Conservation (phyloP, 2,113 vertebrate genomes). For the Cyprinodon variegatus region DNA sequence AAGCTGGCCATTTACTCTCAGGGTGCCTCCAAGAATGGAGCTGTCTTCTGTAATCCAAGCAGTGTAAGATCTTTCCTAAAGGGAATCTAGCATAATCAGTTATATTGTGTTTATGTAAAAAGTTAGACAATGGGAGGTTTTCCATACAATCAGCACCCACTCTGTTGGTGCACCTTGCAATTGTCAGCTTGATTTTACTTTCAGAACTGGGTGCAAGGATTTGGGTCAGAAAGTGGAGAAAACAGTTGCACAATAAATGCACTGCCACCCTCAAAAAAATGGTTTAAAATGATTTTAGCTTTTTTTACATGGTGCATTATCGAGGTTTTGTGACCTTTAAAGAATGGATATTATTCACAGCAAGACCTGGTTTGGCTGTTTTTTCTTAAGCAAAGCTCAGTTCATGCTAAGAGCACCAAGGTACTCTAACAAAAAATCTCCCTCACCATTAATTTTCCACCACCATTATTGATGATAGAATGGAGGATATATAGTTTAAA, state of each 20-base stretch:
- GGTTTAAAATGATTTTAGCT: neutral
- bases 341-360: neutral
- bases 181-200: neutral
- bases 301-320: neutral
- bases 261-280: neutral
- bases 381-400: too few relatives aligned
- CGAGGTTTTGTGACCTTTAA: neutral
- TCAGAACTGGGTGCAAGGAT: neutral
- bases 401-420: too few relatives aligned
- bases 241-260: neutral
- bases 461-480: too few relatives aligned
- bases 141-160: neutral
- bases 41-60: neutral
- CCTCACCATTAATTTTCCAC: too few relatives aligned
- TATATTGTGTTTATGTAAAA: neutral
- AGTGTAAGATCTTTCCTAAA: neutral
- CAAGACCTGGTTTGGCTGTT: too few relatives aligned
- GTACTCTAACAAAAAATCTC: too few relatives aligned
- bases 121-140: neutral
- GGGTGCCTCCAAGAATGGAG: slow-evolving; percentile 3
- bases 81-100: neutral
- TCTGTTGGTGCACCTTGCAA: neutral
- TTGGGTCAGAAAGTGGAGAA: neutral
- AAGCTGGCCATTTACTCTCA: slow-evolving; percentile 22
- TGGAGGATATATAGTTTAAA: too few relatives aligned